Evolutionary conservation across 2,888 invertebrate species (phyloP), one percentile per base, ranked within the genome.

Genomic region (Cataglyphis rosenhaueri): DNA sequence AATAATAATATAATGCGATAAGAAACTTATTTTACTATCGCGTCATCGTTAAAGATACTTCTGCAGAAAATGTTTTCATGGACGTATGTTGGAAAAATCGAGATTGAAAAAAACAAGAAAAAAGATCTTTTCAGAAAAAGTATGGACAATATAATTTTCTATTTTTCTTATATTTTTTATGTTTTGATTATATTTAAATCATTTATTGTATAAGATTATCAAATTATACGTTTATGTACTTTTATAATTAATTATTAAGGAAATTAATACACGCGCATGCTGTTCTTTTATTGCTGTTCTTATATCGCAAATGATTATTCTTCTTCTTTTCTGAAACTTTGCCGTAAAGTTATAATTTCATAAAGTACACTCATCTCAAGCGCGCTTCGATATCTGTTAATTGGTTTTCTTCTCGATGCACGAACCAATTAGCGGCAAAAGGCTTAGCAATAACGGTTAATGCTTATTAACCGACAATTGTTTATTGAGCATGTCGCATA

Each of bases 331-430:
- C 18, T 35, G 9, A 1, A 70, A 64, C 44, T 57, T 68, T 41
- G 68, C 32, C 25, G 57, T 10, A 38, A 35, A 21, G 0, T 74
- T 76, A 71, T 71, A 73, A 82, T 82, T 76, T 70, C 12, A 74
- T 55, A 32, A 52, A 64, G n/a, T 25, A 79, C 73, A 79, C 59
- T 61, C 59, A 87, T 86, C 68, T 71, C 71, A 83, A 86, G 71
- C 84, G 65, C 66, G 81, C 89, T 88, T 89, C 84, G 85, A 91
- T 91, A 86, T 83, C 85, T 85, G 86, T 89, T 92, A 92, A 92
- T 90, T 89, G 74, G 86, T 57, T 71, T 62, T 70, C 38, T 78
- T 44, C 68, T 83, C 64, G 74, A 84, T 71, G 87, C 83, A 85
- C 76, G 87, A 91, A 90, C 86, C 85, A 91, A 92, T 92, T 91